Evolutionary conservation across 2,113 vertebrate genomes (phyloP), one percentile per base, ranked within the genome.

Genomic region (Callionymus lyra): DNA sequence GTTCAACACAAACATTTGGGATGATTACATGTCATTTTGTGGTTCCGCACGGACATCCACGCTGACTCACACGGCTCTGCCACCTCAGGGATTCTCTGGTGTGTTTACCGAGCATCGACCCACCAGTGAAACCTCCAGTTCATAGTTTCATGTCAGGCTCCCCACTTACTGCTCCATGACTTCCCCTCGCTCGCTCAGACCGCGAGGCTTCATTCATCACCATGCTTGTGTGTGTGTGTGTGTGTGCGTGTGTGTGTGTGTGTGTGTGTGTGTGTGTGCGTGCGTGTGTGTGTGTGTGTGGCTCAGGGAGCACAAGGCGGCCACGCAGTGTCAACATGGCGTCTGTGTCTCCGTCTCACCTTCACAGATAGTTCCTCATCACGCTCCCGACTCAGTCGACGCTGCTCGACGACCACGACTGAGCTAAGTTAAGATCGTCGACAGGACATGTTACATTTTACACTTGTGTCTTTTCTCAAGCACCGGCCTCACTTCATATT

Each of bases 21-120:
- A 75, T 71, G 73, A 80, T 82, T 81, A 70, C 62, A 80, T 71
- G 48, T 75, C 69, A 81, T 85, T 77, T 76, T 50, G 32, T 34
- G 12, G 54, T 44, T 66, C 51, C 63, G 56, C 48, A 38, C 2
- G 40, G 47, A 56, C 57, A 62, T 60, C 49, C 57, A 65, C 46
- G 41, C 19, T 16, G 46, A 63, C 53, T 66, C 56, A 38, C 49
- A 46, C 40, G 58, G 41, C 52, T 55, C 34, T 47, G 44, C 31
- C 44, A 64, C 56, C 69, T 68, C 54, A 52, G 56, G 51, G 56
- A 66, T 70, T 76, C 56, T 69, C 61, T 68, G 42, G 40, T 39
- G 36, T 66, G 50, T 79, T 77, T 77, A 63, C 61, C 38, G 59
- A 73, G 63, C 47, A 67, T 27, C 21, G 4, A 8, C 21, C 21